Percentiles rank a stretch among this genome's conserved stretches.
Conservation (phyloP, 2,797 vertebrate species). For the Microhierax caerulescens region DNA sequence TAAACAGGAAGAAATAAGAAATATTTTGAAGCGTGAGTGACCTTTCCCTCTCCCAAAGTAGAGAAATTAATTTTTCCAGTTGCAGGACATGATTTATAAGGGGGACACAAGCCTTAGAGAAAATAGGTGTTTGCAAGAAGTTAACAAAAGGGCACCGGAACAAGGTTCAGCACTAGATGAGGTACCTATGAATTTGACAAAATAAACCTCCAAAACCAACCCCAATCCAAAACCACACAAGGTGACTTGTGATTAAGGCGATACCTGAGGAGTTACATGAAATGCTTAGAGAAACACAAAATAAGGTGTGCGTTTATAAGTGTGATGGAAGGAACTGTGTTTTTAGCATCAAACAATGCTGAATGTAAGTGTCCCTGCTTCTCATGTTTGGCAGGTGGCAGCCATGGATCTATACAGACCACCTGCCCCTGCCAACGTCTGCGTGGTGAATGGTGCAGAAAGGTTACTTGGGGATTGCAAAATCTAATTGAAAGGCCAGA, state of each 20-base stretch:
- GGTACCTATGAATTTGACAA: background rate
- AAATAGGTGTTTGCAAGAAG: background rate
- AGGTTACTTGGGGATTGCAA: background rate
- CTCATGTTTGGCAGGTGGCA: background rate
- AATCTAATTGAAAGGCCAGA: background rate
- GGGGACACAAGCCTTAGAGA: background rate
- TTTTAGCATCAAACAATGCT: background rate
- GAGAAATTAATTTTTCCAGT: background rate
- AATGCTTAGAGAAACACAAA: background rate
- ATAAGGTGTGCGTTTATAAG: background rate
- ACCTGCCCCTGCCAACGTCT: background rate
- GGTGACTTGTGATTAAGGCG: background rate
- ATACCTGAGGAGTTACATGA: background rate
- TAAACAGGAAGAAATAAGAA: background rate
- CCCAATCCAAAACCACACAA: background rate
- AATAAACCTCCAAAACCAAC: background rate
- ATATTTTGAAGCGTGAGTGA: background rate
- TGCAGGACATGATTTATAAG: background rate
- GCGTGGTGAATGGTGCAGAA: rapidly evolving
- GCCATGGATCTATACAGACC: background rate
- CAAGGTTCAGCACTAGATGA: background rate
- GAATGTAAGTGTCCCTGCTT: background rate
- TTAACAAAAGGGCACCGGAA: background rate
- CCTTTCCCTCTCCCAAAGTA: background rate
- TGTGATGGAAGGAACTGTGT: background rate